Base-by-base conservation (phyloP, 1,140 invertebrate species). In the Anastrepha ludens region DNA sequence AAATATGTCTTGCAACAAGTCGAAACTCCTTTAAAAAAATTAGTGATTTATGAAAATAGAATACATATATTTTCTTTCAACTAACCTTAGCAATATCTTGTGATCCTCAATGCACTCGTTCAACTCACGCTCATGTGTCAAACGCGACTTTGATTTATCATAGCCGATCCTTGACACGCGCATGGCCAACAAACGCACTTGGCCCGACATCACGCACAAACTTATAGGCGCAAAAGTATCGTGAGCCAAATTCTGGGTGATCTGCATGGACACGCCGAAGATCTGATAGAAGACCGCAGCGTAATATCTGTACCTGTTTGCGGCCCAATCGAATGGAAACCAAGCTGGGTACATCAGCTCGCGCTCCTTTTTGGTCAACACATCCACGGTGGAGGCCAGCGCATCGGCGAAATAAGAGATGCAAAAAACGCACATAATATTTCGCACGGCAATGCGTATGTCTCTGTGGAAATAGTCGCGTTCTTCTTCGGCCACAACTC, bases 51-150 rank as follows among this genome's bases (percentile, higher is more conserved):
- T 8, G 3, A 6, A 17, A 86, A 15, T 62, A 41, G 39, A 64
- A 39, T 62, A 15, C 5, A 62, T 62, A 55, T 0, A 55, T 8
- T 55, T 55, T 55, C 50, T 55, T 11, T 55, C 29, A 55, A 88
- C 88, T 17, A 85, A 41, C 13, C 67, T 39, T 2, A 88, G 88
- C n/a, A 90, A 87, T 87, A 59, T 86, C 88, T 90, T 62, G 89
- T 64, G 64, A 89, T 88, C 17, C 86, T 87, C 15, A 88, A 78
- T 86, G 67, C 29, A 85, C 58, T 70, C 41, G 17, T 64, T 78
- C n/a, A 81, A 1, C 0, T 88, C 86, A 0, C 9, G 13, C 7
- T 74, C 87, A 20, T 55, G 29, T 70, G 85, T 39, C 15, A 15
- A 5, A 2, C 62, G 55, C 0, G 41, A 55, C 15, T 81, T 88